These are phyloP conservation scores for Euspilapteryx auroguttella DNA, from an alignment of 2,888 invertebrate genomes.

Conservation along the genomic window DNA sequence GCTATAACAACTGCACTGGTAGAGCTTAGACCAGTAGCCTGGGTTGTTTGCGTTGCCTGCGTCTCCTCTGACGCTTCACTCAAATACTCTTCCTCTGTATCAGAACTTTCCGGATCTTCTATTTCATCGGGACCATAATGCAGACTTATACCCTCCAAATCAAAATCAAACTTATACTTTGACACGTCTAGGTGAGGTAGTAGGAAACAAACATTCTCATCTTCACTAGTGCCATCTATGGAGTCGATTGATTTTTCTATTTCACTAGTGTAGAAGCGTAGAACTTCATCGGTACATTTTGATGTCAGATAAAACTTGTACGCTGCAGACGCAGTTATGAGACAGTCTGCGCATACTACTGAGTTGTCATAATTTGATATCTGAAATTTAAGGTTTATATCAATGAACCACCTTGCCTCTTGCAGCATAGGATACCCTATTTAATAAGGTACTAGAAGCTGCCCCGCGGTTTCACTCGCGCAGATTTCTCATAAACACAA, in stretches of 20 bases:
- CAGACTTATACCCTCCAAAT: slow-evolving; percentile 17
- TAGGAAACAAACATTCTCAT: slow-evolving; percentile 22
- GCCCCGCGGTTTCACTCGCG: too few species aligned
- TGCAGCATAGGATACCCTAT: too few species aligned
- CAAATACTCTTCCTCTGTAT: too few species aligned
- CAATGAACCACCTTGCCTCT: too few species aligned
- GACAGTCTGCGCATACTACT: slow-evolving; percentile 32
- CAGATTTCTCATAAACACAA: too few species aligned
- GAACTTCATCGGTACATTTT: slow-evolving; percentile 22
- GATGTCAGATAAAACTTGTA: slow-evolving; percentile 30
- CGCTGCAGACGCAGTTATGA: slow-evolving; percentile 22
- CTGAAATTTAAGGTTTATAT: too few species aligned
- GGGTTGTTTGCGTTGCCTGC: too few species aligned
- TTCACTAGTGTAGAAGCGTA: slow-evolving; percentile 24
- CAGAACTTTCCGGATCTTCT: too few species aligned
- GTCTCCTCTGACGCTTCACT: too few species aligned
- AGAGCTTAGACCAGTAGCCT: too few species aligned
- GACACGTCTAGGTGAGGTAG: slow-evolving; percentile 16
- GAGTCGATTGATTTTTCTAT: slow-evolving; percentile 17
- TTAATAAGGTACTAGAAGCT: too few species aligned
- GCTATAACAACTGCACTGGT: too few species aligned
- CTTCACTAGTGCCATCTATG: slow-evolving; percentile 13
- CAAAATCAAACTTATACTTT: slow-evolving; percentile 16
- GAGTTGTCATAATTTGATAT: slow-evolving; percentile 18
- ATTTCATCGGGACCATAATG: slow-evolving; percentile 6